Conservation (phyloP, 2,113 vertebrate species). For the Phaethornis superciliosus region DNA sequence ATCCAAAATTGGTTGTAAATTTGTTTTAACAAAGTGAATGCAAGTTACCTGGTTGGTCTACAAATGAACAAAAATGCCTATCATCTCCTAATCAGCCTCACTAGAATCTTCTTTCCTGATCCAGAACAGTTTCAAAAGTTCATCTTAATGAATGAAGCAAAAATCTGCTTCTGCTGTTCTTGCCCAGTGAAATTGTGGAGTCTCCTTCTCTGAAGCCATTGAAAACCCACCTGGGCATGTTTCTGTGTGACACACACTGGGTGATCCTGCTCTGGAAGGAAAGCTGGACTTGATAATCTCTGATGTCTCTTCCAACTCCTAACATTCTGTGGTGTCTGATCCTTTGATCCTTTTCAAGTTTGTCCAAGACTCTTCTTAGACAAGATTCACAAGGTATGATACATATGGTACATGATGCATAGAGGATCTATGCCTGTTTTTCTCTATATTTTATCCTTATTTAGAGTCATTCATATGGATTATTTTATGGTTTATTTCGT, state of each 20-base stretch:
- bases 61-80: not conserved
- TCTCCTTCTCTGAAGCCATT: too few species aligned
- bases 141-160: not conserved
- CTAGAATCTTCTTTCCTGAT: accelerated
- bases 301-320: too few species aligned
- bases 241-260: too few species aligned
- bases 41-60: accelerated
- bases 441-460: not conserved
- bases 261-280: too few species aligned
- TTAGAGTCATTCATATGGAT: not conserved
- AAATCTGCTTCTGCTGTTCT: not conserved
- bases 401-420: too few species aligned
- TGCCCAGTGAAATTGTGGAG: too few species aligned
- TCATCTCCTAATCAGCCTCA: accelerated
- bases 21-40: not conserved
- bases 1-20: not conserved
- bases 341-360: not conserved
- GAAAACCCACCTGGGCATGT: too few species aligned
- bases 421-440: not conserved
- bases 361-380: not conserved
- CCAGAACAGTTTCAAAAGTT: not conserved
- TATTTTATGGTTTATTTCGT: not conserved
- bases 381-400: not conserved
- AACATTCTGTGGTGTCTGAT: too few species aligned
- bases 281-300: too few species aligned